A percentile compares a stretch with the other conserved stretches of the same genome.
Evolutionary conservation across 2,888 invertebrate species (phyloP).

Genomic region (Tinea semifulvella): DNA sequence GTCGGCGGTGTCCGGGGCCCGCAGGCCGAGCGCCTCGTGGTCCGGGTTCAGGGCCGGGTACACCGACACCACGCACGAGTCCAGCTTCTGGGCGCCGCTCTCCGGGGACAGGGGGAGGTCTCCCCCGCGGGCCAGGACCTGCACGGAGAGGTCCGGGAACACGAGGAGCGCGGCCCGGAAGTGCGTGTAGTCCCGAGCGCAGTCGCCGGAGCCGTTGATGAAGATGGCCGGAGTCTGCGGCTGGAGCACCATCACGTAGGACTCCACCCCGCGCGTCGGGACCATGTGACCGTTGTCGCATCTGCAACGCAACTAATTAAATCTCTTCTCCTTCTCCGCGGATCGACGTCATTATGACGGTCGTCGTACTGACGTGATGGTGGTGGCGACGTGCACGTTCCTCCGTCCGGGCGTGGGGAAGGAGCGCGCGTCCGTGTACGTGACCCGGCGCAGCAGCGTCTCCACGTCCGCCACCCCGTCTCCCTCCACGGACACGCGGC

Average conservation of each 20-base stretch:
- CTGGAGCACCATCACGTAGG: conserved; percentile 87
- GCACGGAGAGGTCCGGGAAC: conserved; percentile 85
- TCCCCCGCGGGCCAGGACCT: conserved; percentile 45
- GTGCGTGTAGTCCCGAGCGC: conserved; percentile 86
- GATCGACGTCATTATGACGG: background rate
- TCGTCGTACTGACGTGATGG: conserved; percentile 69
- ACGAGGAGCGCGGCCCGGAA: conserved; percentile 88
- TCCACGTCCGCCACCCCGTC: conserved; percentile 91
- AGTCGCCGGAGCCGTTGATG: conserved; percentile 81
- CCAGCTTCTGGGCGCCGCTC: conserved; percentile 71
- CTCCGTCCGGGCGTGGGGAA: conserved; percentile 96
- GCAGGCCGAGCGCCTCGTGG: conserved; percentile 88
- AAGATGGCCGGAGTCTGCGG: conserved; percentile 86
- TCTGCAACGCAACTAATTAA: no score
- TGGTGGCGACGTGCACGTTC: conserved; percentile 83
- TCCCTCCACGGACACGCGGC: conserved; percentile 91
- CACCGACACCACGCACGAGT: conserved; percentile 93
- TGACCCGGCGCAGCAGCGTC: conserved; percentile 83
- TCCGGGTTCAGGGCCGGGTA: conserved; percentile 96
- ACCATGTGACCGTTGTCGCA: conserved; percentile 80
- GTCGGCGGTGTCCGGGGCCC: conserved; percentile 78
- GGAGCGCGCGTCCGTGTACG: conserved; percentile 90
- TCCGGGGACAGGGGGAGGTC: background rate
- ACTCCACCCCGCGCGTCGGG: conserved; percentile 79
- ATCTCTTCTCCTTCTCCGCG: background rate